phyloP scores from a whole-genome alignment of 2,113 vertebrate species.

The Rhagologus leucostigma region DNA sequence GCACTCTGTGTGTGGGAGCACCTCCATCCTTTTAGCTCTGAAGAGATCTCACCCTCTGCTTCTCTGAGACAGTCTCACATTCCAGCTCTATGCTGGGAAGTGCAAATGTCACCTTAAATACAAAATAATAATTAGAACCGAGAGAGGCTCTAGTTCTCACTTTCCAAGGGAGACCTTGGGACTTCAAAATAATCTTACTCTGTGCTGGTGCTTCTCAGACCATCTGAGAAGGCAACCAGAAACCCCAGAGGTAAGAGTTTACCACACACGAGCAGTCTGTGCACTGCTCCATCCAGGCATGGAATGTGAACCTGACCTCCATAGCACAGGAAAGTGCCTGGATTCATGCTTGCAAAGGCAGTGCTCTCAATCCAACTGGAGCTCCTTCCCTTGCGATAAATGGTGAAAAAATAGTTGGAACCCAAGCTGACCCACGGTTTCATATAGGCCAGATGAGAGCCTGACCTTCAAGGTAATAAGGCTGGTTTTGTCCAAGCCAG shows the following conservation, averaged over 20 bases:
- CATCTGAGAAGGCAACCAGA: background rate
- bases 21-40: background rate
- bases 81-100: background rate
- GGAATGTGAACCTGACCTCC: background rate
- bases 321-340: background rate
- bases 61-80: background rate
- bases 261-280: background rate
- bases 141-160: background rate
- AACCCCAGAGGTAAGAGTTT: background rate
- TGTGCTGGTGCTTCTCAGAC: background rate
- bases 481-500: background rate
- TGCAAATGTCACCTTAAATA: background rate
- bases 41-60: background rate
- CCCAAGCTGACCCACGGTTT: background rate
- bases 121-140: background rate
- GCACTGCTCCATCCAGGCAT: rapidly evolving
- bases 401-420: background rate
- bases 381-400: background rate
- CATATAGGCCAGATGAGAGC: background rate
- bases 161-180: background rate
- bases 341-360: background rate
- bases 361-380: background rate
- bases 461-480: background rate
- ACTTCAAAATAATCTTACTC: background rate
- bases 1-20: rapidly evolving